Evolutionary conservation across 2,888 invertebrate species (phyloP).

Genomic region (Drosophila colorata): DNA sequence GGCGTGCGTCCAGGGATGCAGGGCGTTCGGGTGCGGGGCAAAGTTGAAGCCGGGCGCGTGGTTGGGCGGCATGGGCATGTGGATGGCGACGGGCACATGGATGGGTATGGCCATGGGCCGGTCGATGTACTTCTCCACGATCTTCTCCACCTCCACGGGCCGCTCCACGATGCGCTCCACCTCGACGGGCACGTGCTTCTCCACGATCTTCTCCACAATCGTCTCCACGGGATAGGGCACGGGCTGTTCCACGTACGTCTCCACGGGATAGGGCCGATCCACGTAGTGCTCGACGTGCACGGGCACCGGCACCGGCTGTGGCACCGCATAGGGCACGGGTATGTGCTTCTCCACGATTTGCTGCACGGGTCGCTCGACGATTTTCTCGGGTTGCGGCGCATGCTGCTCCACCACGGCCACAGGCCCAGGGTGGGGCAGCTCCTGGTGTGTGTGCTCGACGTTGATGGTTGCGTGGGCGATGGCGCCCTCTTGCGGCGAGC

Average conservation of each 20-base stretch:
- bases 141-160: conserved; percentile 85
- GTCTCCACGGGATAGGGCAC: conserved; percentile 85
- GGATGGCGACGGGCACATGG: conserved; percentile 87
- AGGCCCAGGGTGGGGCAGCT: conserved; percentile 36
- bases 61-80: conserved; percentile 85
- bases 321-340: conserved; percentile 85
- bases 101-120: conserved; percentile 84
- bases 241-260: conserved; percentile 85
- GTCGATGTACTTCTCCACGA: conserved; percentile 83
- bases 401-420: conserved; percentile 78
- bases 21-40: conserved; percentile 61
- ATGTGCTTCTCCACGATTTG: conserved; percentile 86
- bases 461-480: conserved; percentile 44
- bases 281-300: conserved; percentile 86
- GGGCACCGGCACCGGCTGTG: conserved; percentile 86
- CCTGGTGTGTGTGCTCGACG: conserved; percentile 23
- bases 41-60: conserved; percentile 44
- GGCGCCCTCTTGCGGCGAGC: conserved; percentile 58
- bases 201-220: conserved; percentile 87
- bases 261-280: conserved; percentile 86
- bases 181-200: conserved; percentile 85
- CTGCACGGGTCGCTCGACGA: conserved; percentile 86
- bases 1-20: conserved; percentile 52
- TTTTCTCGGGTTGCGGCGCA: conserved; percentile 42
- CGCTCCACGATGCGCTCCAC: conserved; percentile 87